Conservation (phyloP, 2,113 vertebrate species). For the Zosterops japonicus region DNA sequence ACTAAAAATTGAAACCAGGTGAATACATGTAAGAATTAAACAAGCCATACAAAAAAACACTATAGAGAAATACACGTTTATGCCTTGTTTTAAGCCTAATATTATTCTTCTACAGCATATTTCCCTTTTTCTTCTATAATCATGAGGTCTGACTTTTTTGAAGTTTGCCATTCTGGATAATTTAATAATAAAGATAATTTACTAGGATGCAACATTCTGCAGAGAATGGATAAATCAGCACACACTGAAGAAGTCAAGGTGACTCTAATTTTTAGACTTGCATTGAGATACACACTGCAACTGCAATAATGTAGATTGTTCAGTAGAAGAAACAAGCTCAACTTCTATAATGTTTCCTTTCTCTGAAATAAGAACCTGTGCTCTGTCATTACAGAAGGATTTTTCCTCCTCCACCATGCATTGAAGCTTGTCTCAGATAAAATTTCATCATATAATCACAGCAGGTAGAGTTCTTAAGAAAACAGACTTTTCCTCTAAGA, state of each 20-base stretch:
- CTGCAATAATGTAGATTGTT: background rate
- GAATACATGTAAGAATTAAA: background rate
- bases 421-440: background rate
- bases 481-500: background rate
- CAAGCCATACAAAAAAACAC: background rate
- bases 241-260: background rate
- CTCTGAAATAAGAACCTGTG: background rate
- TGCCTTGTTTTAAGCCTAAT: background rate
- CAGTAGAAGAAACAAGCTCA: background rate
- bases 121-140: background rate
- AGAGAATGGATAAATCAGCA: background rate
- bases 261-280: background rate
- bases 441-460: background rate
- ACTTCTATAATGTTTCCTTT: background rate
- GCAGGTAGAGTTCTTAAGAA: slow-evolving; percentile 5
- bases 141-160: background rate
- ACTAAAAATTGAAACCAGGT: background rate
- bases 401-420: background rate
- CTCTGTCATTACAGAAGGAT: background rate
- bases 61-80: background rate
- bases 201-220: background rate
- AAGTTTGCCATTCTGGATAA: background rate
- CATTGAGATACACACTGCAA: background rate
- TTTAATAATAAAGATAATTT: background rate
- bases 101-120: background rate